phyloP scores from a whole-genome alignment of 2,888 invertebrate species.

The Coelinius sp. region DNA sequence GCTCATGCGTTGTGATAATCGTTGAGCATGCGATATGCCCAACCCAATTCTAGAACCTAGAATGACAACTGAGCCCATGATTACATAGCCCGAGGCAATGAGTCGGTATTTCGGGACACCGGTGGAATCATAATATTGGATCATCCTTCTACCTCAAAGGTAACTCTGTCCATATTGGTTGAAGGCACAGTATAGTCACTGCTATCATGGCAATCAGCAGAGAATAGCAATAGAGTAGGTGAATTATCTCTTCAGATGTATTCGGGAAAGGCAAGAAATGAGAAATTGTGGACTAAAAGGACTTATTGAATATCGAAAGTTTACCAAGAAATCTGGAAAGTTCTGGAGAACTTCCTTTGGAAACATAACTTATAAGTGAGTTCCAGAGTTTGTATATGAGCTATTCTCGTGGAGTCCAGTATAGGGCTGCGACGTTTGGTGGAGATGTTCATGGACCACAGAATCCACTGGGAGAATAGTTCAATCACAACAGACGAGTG shows the following conservation, averaged over 20 bases:
- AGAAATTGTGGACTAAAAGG: slow-evolving; percentile 47
- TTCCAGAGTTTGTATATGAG: slow-evolving; percentile 47
- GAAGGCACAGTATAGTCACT: background rate
- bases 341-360: slow-evolving; percentile 66
- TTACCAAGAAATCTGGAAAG: slow-evolving; percentile 58
- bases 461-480: slow-evolving; percentile 43
- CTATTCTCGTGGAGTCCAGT: too few species aligned
- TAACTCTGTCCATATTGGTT: background rate
- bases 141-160: too few species aligned
- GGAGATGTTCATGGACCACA: slow-evolving; percentile 51
- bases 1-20: slow-evolving; percentile 48
- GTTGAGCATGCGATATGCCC: slow-evolving; percentile 38
- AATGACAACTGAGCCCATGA: slow-evolving; percentile 55
- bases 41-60: slow-evolving; percentile 43
- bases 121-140: slow-evolving; percentile 61
- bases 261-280: slow-evolving; percentile 52
- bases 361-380: slow-evolving; percentile 68
- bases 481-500: slow-evolving; percentile 27
- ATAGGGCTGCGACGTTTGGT: too few species aligned
- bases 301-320: slow-evolving; percentile 69
- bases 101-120: slow-evolving; percentile 53
- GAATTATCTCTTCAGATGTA: slow-evolving; percentile 50
- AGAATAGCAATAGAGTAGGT: too few species aligned
- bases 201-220: too few species aligned
- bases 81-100: slow-evolving; percentile 58